phyloP scores from a whole-genome alignment of 2,888 invertebrate genomes.

The Chrysomela aeneicollis region DNA sequence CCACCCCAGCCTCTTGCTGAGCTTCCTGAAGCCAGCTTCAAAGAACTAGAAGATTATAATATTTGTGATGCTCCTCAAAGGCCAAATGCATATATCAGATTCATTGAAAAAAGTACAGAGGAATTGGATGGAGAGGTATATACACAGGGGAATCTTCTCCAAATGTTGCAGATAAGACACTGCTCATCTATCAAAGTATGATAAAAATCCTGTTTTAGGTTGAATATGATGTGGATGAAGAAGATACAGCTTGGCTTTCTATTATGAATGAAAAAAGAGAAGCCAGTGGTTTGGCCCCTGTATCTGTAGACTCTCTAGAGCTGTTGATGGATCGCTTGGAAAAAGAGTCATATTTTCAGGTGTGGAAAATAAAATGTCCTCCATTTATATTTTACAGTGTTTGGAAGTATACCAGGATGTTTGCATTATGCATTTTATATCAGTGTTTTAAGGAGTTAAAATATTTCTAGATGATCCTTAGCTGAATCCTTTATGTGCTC shows the following conservation, averaged over 20 bases:
- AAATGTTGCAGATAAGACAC: background rate
- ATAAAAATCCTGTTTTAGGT: constrained; percentile 57
- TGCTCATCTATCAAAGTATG: background rate
- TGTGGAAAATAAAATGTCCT: constrained; percentile 50
- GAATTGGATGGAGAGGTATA: constrained; percentile 85
- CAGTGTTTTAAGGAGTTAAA: no score
- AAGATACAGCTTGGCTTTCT: constrained; percentile 94
- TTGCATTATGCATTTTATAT: no score
- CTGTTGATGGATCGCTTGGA: constrained; percentile 97
- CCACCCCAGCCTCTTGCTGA: constrained; percentile 23
- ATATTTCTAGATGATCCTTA: no score
- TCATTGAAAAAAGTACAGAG: constrained; percentile 93
- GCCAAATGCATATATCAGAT: constrained; percentile 90
- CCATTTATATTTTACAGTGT: no score
- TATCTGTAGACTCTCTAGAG: constrained; percentile 92
- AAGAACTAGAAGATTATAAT: constrained; percentile 78
- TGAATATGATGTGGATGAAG: constrained; percentile 98
- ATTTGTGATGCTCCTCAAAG: constrained; percentile 84
- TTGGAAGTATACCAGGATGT: no score
- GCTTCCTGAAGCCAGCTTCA: constrained; percentile 73
- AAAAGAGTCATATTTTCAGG: constrained; percentile 96
- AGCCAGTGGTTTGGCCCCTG: constrained; percentile 73
- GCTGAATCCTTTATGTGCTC: no score
- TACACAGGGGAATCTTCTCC: no score
- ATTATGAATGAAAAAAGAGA: constrained; percentile 86